Conservation (phyloP, 2,113 vertebrate species). For the Orcinus orca region DNA sequence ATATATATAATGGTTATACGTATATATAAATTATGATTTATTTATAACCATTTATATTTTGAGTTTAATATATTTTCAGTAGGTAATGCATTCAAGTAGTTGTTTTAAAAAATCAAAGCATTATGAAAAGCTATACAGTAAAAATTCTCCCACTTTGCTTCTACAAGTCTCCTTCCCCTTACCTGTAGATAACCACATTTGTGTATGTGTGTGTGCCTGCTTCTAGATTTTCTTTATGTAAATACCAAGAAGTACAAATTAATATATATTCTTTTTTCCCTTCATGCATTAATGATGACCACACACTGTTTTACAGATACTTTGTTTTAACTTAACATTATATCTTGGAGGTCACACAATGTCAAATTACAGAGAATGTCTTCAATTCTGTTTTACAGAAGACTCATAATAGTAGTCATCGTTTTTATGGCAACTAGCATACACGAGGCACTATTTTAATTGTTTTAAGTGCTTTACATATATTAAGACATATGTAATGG, state of each 20-base stretch:
- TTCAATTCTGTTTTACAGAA: not conserved
- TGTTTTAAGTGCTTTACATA: not conserved
- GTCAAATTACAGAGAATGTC: not conserved
- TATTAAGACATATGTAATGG: not conserved
- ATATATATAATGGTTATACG: not conserved
- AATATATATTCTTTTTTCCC: not conserved
- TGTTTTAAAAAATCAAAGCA: not conserved
- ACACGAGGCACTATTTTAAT: not conserved
- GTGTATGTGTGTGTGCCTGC: not conserved
- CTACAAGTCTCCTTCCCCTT: not conserved
- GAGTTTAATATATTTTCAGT: not conserved
- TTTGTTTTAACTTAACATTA: not conserved
- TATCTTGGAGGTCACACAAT: not conserved
- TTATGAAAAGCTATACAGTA: not conserved
- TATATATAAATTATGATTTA: not conserved
- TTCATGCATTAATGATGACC: not conserved
- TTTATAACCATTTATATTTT: not conserved
- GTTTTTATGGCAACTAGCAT: not conserved
- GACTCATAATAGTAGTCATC: not conserved
- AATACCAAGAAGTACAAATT: not conserved
- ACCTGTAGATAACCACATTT: not conserved
- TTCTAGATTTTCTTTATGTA: not conserved
- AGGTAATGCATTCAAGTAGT: not conserved
- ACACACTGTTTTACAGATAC: not conserved
- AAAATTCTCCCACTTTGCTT: not conserved